Evolutionary conservation across 2,797 vertebrate species (phyloP).

Genomic region (Cynodonichthys magdalenae): DNA sequence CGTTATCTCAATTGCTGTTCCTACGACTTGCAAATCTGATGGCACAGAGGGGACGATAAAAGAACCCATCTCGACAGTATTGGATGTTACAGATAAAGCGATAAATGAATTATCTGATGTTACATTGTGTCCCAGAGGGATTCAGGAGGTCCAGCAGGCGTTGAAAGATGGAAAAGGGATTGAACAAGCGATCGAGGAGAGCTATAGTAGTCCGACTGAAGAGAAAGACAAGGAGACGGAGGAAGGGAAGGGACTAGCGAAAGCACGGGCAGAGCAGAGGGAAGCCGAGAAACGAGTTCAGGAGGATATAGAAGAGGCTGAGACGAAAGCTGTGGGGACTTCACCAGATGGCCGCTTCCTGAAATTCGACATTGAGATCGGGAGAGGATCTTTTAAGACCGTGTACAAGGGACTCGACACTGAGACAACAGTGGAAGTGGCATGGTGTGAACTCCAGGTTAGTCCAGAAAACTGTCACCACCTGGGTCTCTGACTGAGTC

Average conservation of each 20-base stretch:
- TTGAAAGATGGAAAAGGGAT: conserved; percentile 39
- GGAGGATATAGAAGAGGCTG: conserved; percentile 94
- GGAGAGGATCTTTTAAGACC: conserved; percentile 97
- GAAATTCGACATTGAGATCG: conserved; percentile 98
- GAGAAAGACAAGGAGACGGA: conserved; percentile 65
- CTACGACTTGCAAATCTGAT: conserved; percentile 19
- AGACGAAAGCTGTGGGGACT: conserved; percentile 96
- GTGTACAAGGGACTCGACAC: conserved; percentile 98
- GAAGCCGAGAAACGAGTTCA: conserved; percentile 81
- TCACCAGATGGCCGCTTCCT: conserved; percentile 96
- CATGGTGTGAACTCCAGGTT: conserved; percentile 99
- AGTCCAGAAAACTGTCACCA: conserved; percentile 37
- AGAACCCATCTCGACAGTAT: conserved; percentile 55
- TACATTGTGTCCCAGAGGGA: conserved; percentile 16
- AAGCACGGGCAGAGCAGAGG: conserved; percentile 75
- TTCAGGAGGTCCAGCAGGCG: conserved; percentile 23
- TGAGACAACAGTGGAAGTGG: conserved; percentile 97
- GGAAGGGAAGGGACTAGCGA: conserved; percentile 73
- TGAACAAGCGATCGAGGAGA: conserved; percentile 65
- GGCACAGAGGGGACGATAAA: conserved; percentile 29
- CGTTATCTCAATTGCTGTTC: neutral
- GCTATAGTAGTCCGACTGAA: conserved; percentile 47
- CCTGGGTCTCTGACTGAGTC: neutral
- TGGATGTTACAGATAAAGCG: conserved; percentile 52
- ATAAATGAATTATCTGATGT: conserved; percentile 22